phyloP scores from a whole-genome alignment of 35 echinoderm and acorn worm genomes.

The Diadema setosum region DNA sequence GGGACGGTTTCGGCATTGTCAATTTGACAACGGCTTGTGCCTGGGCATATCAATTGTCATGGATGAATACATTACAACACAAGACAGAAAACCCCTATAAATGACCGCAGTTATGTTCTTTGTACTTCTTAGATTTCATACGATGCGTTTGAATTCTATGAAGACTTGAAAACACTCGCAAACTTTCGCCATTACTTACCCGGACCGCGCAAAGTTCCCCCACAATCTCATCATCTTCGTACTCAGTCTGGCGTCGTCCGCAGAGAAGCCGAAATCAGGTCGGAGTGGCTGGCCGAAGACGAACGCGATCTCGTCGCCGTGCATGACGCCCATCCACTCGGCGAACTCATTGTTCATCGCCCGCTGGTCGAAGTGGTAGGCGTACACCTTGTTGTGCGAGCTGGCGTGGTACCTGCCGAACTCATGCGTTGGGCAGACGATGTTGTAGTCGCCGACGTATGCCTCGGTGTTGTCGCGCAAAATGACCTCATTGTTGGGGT shows the following conservation, averaged over 20 bases:
- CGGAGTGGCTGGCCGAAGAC: slow-evolving; percentile 78
- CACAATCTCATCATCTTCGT: slow-evolving; percentile 87
- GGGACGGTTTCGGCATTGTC: no score
- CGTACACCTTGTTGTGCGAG: slow-evolving; percentile 53
- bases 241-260: slow-evolving; percentile 69
- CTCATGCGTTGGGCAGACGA: slow-evolving; percentile 57
- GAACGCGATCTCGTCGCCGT: slow-evolving; percentile 88
- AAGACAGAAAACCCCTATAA: no score
- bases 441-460: slow-evolving; percentile 44
- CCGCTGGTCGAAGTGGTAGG: slow-evolving; percentile 72
- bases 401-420: slow-evolving; percentile 49
- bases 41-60: no score
- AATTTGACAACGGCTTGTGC: no score
- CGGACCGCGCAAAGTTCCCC: slow-evolving; percentile 93
- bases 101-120: no score
- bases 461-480: slow-evolving; percentile 47
- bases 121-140: no score
- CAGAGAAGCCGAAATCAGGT: slow-evolving; percentile 33
- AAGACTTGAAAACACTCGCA: no score
- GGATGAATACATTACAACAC: no score
- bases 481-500: slow-evolving; percentile 49
- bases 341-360: slow-evolving; percentile 64
- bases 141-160: no score
- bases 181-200: slow-evolving; percentile 74
- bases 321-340: slow-evolving; percentile 93